Base-by-base conservation (phyloP, 2,888 invertebrate genomes). In the Macrosiphum euphorbiae region DNA sequence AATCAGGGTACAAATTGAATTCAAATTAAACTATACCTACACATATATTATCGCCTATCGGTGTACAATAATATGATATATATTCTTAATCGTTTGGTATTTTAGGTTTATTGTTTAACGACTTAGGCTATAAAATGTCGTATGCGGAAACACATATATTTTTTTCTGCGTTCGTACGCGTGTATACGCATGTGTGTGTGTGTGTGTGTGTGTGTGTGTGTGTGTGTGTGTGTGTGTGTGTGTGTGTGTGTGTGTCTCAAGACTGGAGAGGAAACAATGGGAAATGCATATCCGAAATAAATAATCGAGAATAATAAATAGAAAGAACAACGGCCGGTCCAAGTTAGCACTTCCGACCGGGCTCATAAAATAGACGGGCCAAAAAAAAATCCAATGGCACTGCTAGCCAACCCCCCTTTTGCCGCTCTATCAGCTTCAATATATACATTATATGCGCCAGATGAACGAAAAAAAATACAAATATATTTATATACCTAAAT, bases 221-320 rank as follows among this genome's bases (percentile, higher is more conserved):
- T 44, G 41, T 24, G 44, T 52, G 85, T 87, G 26, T 10, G 41
- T 26, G 26, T 11, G 24, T 24, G 41, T 24, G n/a, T 84, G 35
- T 28, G n/a, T 50, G 84, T 86, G 16, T 52, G 8, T 86, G 28
- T 44, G 47, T 86, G 85, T 87, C 61, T 94, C 90, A 87, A 90
- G 86, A 86, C 94, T 41, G 85, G 89, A 94, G 86, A 90, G 94
- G 94, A 94, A 94, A 90, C 86, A 90, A 90, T 86, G 67, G 28
- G 86, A 94, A 90, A 94, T 94, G 94, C 94, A 94, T 94, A 94
- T 90, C 90, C 90, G 90, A 94, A 94, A 94, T 94, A 94, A 94
- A 90, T 90, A 90, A 86, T 90, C 90, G 94, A 52, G 90, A 90
- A 67, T 86, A 94, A 89, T 89, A 94, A 94, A 94, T 86, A 90